Base-by-base conservation (phyloP, 1,140 invertebrate species). In the Cecropterus lyciades region DNA sequence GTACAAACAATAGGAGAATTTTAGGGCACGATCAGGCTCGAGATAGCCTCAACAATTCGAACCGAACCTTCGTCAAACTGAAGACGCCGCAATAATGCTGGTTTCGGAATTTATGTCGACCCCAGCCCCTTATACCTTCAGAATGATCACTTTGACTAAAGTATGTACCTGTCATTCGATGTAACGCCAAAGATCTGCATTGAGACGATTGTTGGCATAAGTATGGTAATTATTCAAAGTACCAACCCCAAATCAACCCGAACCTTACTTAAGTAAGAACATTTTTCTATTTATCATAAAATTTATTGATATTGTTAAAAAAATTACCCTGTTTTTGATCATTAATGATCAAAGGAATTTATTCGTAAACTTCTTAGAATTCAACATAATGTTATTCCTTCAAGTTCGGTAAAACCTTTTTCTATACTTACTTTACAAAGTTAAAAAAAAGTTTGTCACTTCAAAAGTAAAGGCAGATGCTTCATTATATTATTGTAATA, bases 51-150 rank as follows among this genome's bases (percentile, higher is more conserved):
- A 72, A 83, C 76, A 79, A 77, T 77, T 77, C 71, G 63, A 69
- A 64, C 60, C 65, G 48, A 73, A 85, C 82, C 82, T 85, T 85
- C 82, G 82, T 85, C 82, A 82, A 84, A 77, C 62, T 74, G 68
- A 77, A 71, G 70, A 79, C 70, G 59, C 82, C 80, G 73, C 75
- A 82, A 82, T 82, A 78, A 79, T 72, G 73, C 70, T 66, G 70
- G 63, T 73, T 74, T 69, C 57, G 78, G 80, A 84, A 82, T 82
- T 84, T 82, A 80, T 82, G 78, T 80, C 78, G 75, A 72, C 69
- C 75, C 69, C 72, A 76, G 74, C 75, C 64, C 67, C 74, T 73
- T 78, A 75, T 73, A 67, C 71, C 67, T 45, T 65, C 60, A 52
- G 79, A 80, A 80, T 73, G 72, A 74, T 80, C 80, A 79, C 71